phyloP scores from a whole-genome alignment of 2,888 invertebrate genomes.

The Bruchidius siliquastri region DNA sequence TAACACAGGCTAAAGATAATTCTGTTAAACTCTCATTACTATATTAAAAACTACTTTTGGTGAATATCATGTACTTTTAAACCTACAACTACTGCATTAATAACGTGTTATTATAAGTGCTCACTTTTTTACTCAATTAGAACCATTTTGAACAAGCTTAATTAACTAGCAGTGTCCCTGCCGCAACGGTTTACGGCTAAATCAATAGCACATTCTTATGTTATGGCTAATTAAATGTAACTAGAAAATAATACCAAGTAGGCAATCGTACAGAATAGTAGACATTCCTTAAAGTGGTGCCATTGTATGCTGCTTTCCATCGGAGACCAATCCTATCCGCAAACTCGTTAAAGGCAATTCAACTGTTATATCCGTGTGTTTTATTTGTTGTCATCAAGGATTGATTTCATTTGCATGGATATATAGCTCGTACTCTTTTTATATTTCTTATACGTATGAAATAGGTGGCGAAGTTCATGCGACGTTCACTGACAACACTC shows the following conservation, averaged over 20 bases:
- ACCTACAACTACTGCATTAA: background rate
- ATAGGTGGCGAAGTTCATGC: too few species aligned
- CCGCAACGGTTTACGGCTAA: background rate
- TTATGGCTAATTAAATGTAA: background rate
- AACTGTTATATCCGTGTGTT: background rate
- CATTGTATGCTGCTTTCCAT: background rate
- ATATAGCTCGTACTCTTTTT: too few species aligned
- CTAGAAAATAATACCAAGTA: background rate
- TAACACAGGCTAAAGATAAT: too few species aligned
- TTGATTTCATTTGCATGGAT: background rate
- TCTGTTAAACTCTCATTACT: too few species aligned
- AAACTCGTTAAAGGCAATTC: background rate
- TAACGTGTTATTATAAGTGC: background rate
- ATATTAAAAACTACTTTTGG: too few species aligned
- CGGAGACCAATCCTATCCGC: background rate
- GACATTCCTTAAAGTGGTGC: background rate
- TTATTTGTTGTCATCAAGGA: background rate
- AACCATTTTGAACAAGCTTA: background rate
- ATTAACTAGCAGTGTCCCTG: background rate
- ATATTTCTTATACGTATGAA: too few species aligned
- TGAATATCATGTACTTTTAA: too few species aligned
- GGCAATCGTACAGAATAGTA: background rate
- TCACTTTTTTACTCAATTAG: background rate
- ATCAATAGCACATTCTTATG: background rate
- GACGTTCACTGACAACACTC: too few species aligned